These are phyloP conservation scores for Drosophila suzukii DNA, from an alignment of 1,140 invertebrate genomes.

Conservation along the genomic window DNA sequence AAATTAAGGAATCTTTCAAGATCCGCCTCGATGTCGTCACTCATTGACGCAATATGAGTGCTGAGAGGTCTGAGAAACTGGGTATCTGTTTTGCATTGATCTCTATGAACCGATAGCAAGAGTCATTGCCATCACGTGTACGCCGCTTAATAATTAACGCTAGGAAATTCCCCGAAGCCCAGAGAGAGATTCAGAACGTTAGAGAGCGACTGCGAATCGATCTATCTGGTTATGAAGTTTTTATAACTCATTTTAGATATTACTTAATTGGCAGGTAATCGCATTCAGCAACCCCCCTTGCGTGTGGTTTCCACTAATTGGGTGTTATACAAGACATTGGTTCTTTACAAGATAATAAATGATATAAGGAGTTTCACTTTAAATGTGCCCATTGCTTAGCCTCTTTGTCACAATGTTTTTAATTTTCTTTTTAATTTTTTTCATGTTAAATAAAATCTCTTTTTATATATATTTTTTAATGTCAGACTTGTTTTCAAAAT, in stretches of 20 bases:
- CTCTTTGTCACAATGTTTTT: too few relatives aligned
- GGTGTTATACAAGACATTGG: background rate
- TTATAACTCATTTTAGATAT: slow-evolving; percentile 3
- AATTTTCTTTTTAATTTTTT: too few relatives aligned
- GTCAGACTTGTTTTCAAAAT: too few relatives aligned
- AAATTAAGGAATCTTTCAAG: slow-evolving; percentile 12
- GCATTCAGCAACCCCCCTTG: background rate
- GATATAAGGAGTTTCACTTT: background rate
- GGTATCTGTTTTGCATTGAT: slow-evolving; percentile 43
- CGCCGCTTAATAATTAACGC: slow-evolving; percentile 50
- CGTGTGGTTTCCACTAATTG: background rate
- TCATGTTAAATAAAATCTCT: too few relatives aligned
- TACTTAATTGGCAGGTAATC: slow-evolving; percentile 21
- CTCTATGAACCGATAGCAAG: slow-evolving; percentile 64
- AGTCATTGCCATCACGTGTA: slow-evolving; percentile 70
- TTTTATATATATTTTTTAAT: too few relatives aligned
- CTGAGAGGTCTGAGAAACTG: slow-evolving; percentile 4
- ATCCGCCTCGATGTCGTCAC: slow-evolving; percentile 29
- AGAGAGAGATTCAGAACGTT: slow-evolving; percentile 7
- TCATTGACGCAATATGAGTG: background rate
- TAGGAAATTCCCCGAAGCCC: slow-evolving; percentile 61
- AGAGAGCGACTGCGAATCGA: slow-evolving; percentile 3
- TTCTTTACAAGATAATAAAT: background rate
- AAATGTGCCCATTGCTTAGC: background rate
- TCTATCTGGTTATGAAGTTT: background rate